Evolutionary conservation across 2,888 invertebrate species (phyloP), one percentile per base, ranked within the genome.

Genomic region (Ormyrus nitidulus): DNA sequence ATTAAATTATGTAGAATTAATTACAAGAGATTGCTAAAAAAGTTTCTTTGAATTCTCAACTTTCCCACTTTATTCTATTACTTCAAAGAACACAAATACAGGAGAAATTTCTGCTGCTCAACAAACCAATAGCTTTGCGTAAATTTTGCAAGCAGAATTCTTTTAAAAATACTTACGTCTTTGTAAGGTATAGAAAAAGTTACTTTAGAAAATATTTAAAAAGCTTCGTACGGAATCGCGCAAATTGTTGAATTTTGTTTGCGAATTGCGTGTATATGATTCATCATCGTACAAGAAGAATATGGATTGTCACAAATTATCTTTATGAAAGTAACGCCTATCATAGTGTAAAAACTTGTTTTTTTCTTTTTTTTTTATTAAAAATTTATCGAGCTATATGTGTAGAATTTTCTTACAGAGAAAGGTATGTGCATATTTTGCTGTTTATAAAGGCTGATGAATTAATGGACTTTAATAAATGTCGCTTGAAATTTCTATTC

Each of bases 11-110:
- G 49, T 61, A 74, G 58, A 74, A 71, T 75, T 73, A 62, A 76
- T 80, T 68, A 76, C 72, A 76, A 65, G 66, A 80, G 75, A 71
- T 77, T 80, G 71, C 34, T 56, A 72, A 79, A 77, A 72, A 80
- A 77, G 76, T 76, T 80, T 80, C 76, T 72, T 80, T 80, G 76
- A 77, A 72, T 62, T 61, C 48, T 51, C 59, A 34, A 34, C 5
- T 54, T 70, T 58, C 58, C 48, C 48, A 46, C 34, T 11, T 54
- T 34, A 65, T 61, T 65, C 34, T 9, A 6, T 46, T 54, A 5
- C 34, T 19, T 61, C 6, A n/a, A 68, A 54, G 6, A 77, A 58
- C 34, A 58, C n/a, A 66, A 53, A 13, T 19, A 51, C 44, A 13
- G 65, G n/a, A 34, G 59, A 54, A 72, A 49, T 56, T 7, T 56